Base-by-base conservation (phyloP, 2,888 invertebrate genomes). In the Corbicula japonica region DNA sequence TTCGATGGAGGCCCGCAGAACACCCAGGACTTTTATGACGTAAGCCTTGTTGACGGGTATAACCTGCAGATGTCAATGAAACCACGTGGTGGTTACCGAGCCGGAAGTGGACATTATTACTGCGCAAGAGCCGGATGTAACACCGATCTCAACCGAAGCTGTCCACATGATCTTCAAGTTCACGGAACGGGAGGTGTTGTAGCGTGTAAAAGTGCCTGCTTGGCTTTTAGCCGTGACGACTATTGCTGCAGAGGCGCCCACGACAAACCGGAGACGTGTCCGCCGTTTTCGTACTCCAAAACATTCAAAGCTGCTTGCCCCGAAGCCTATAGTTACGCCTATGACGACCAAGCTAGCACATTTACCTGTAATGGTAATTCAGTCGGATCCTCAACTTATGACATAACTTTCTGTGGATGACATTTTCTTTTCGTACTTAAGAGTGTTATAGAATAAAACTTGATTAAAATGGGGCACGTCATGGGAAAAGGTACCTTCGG, bases 281-380 rank as follows among this genome's bases (percentile, higher is more conserved):
- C 91, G 46, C 89, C 92, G 0, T 80, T 86, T 48, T 83, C 94
- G 71, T 94, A 94, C 80, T 93, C 94, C 46, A 65, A 88, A 2
- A 92, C 91, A 63, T 94, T 95, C 90, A 95, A 95, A 85, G 77
- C 87, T 0, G 89, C 92, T 15, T 95, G 95, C 84, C 95, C 95
- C 2, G 94, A 94, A 74, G 95, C 95, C 8, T 95, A 95, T 90
- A 94, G 94, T 75, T 95, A 95, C 82, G 94, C 94, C 26, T 95
- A 95, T 83, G 95, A 95, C 89, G 95, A 95, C 82, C 85, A 90
- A 41, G 93, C 94, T 60, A 94, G 94, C 84, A 94, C 94, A 0
- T 94, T 94, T 85, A 94, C 94, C 52, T 95, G 95, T 38, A 41
- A 72, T 26, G 78, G 79, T 4, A 68, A 50, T 41, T 50, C 63